Conservation (phyloP, 2,888 invertebrate species). For the Sipha maydis region DNA sequence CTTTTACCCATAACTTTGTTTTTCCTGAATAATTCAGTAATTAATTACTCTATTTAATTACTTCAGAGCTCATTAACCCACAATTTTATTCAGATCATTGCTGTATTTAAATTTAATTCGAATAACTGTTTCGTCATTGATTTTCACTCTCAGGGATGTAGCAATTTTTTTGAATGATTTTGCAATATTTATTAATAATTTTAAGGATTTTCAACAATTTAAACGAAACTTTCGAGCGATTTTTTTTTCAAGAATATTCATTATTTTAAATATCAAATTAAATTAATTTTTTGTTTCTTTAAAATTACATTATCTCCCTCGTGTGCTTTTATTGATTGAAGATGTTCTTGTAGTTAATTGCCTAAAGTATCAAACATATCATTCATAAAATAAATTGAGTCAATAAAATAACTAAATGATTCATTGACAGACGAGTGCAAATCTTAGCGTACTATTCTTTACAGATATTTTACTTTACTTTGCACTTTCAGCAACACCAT, state of each 20-base stretch:
- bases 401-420: background rate
- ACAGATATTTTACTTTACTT: no score
- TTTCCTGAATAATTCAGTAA: background rate
- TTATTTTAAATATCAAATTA: background rate
- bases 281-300: background rate
- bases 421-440: background rate
- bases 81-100: background rate
- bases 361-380: conserved; percentile 11
- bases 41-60: background rate
- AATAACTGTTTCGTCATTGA: background rate
- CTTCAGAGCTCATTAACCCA: background rate
- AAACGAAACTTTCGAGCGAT: background rate
- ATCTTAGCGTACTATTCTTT: no score
- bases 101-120: background rate
- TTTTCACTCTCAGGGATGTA: background rate
- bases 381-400: conserved; percentile 15
- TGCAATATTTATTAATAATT: no score
- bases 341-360: background rate
- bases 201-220: no score
- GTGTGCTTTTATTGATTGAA: background rate
- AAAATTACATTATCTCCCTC: background rate
- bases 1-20: background rate
- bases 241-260: conserved; percentile 24
- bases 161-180: background rate
- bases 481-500: no score